A percentile compares a stretch with the other conserved stretches of the same genome.
Conservation (phyloP, 2,113 vertebrate genomes). For the Esox niger region DNA sequence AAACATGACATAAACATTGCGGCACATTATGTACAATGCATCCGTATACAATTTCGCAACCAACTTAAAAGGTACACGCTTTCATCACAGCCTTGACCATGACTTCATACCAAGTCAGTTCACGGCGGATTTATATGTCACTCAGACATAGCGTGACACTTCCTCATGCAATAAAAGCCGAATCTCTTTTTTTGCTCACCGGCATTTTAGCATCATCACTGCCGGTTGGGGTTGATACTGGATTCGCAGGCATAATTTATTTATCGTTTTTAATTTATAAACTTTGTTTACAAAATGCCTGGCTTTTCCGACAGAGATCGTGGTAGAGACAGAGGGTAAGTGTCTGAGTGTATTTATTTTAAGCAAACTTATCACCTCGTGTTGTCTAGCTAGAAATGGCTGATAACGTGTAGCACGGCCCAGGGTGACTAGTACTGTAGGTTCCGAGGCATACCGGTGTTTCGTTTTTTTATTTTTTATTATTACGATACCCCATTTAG, state of each 20-base stretch:
- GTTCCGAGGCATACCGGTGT: not conserved
- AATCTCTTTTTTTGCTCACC: slow-evolving; percentile 41
- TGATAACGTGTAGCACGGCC: slow-evolving; percentile 12
- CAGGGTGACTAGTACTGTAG: not conserved
- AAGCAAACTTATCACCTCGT: not conserved
- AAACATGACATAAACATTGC: not conserved
- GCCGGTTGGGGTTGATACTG: slow-evolving; percentile 16
- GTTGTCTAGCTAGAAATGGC: slow-evolving; percentile 30
- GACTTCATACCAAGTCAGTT: not conserved
- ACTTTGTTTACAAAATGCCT: slow-evolving; percentile 75
- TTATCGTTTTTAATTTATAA: slow-evolving; percentile 50
- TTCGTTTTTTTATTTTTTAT: no score
- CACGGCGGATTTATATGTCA: slow-evolving; percentile 61
- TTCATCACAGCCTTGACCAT: not conserved
- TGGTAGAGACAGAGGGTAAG: slow-evolving; percentile 87
- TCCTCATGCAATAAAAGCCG: slow-evolving; percentile 63
- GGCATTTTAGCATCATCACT: slow-evolving; percentile 64
- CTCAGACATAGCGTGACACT: slow-evolving; percentile 19
- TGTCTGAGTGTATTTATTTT: not conserved
- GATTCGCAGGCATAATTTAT: slow-evolving; percentile 31
- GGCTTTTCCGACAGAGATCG: slow-evolving; percentile 94
- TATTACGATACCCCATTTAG: no score
- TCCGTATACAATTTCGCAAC: no score
- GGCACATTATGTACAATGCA: not conserved
- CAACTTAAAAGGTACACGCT: not conserved